Conservation (phyloP, 2,797 vertebrate genomes). For the Poeciliopsis gracilis region DNA sequence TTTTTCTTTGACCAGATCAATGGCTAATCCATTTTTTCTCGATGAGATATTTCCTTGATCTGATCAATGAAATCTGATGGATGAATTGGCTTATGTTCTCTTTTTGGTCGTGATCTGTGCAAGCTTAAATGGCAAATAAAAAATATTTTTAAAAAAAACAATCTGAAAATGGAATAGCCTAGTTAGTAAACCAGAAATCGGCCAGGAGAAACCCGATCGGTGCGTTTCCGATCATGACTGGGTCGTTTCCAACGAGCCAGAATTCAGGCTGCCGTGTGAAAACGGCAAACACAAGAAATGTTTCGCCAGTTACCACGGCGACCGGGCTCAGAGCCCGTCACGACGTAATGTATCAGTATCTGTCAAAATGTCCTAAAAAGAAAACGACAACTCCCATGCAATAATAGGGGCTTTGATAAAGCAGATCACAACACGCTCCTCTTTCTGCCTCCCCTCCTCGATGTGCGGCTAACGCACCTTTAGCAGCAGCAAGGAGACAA, state of each 20-base stretch:
- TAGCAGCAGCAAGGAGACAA: conserved; percentile 9
- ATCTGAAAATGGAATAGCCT: not conserved
- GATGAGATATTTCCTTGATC: not conserved
- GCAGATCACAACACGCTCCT: conserved; percentile 13
- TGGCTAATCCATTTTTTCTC: not conserved
- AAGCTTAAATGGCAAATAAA: not conserved
- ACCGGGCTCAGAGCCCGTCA: conserved; percentile 50
- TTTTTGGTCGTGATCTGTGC: not conserved
- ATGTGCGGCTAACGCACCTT: not conserved
- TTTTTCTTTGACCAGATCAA: not conserved
- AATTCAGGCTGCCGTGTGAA: conserved; percentile 35
- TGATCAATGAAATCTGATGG: not conserved
- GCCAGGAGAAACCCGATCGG: conserved; percentile 11
- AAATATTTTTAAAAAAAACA: too few species aligned
- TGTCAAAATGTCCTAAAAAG: conserved; percentile 57
- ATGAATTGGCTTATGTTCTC: not conserved
- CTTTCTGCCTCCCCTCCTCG: not conserved
- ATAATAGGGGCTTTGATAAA: conserved; percentile 33
- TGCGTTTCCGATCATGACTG: conserved; percentile 25
- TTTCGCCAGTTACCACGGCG: conserved; percentile 71
- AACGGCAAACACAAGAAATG: conserved; percentile 58
- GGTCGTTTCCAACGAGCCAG: conserved; percentile 28
- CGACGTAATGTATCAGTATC: conserved; percentile 41
- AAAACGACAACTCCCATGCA: conserved; percentile 56
- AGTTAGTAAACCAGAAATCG: not conserved